Evolutionary conservation across 2,113 vertebrate species (phyloP).

Genomic region (Clarias macrocephalus): DNA sequence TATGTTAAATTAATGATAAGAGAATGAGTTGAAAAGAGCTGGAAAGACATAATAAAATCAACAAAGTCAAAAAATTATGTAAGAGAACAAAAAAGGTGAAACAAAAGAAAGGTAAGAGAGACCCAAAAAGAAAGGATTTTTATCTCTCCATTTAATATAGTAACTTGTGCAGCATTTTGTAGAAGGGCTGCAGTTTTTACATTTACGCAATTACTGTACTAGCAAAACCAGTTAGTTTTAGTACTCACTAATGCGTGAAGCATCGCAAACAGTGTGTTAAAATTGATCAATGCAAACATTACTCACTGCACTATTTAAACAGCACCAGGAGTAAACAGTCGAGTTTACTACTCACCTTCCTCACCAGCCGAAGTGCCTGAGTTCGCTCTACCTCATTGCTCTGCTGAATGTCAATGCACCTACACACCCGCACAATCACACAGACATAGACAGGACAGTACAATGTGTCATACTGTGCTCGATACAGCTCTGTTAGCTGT

Average conservation of each 20-base stretch:
- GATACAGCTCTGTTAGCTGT: neutral
- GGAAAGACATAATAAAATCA: neutral
- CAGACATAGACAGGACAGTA: conserved; percentile 35
- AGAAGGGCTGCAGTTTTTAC: too few relatives aligned
- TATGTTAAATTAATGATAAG: neutral
- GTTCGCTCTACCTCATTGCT: conserved; percentile 99
- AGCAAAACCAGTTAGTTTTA: neutral
- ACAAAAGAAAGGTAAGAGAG: neutral
- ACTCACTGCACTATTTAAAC: neutral
- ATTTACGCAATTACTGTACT: neutral
- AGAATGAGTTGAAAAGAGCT: neutral
- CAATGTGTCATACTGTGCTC: neutral
- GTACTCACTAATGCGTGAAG: neutral
- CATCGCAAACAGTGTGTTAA: neutral
- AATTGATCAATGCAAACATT: neutral
- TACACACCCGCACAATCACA: conserved; percentile 59
- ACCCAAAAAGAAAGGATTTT: neutral
- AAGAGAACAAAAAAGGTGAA: neutral
- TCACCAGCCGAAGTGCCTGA: conserved; percentile 94
- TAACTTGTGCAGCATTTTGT: neutral
- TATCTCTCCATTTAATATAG: neutral
- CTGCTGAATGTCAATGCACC: conserved; percentile 99
- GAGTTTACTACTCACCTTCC: conserved; percentile 81
- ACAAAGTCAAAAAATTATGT: neutral
- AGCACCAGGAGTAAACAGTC: neutral